phyloP scores from a whole-genome alignment of 2,797 vertebrate species.

The Hoplostethus mediterraneus region DNA sequence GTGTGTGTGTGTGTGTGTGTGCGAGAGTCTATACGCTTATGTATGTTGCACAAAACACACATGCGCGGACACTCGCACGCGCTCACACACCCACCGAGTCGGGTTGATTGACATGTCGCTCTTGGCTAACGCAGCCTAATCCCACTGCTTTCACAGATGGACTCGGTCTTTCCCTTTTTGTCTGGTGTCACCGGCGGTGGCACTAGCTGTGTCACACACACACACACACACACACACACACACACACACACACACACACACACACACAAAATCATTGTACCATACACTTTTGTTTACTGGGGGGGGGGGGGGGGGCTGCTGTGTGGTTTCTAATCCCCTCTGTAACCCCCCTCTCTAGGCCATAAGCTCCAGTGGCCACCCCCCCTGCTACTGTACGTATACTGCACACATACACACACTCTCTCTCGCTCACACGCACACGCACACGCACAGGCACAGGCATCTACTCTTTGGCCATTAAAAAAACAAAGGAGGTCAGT shows the following conservation, averaged over 20 bases:
- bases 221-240: conserved; percentile 47
- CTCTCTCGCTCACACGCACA: neutral
- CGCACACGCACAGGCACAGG: conserved; percentile 20
- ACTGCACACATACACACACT: conserved; percentile 4
- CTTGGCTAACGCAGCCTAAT: conserved; percentile 78
- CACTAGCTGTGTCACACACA: conserved; percentile 51
- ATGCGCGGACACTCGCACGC: conserved; percentile 40
- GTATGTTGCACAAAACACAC: conserved; percentile 16
- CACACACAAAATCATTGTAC: conserved; percentile 32
- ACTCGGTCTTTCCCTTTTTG: conserved; percentile 80
- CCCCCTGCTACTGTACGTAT: conserved; percentile 36
- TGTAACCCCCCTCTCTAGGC: conserved; percentile 41
- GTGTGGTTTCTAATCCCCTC: conserved; percentile 70
- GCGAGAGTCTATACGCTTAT: conserved; percentile 13
- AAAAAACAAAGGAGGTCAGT: conserved; percentile 84
- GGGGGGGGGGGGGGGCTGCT: conserved; percentile 56
- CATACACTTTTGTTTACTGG: conserved; percentile 71
- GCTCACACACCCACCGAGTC: conserved; percentile 48
- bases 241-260: conserved; percentile 40
- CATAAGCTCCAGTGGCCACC: conserved; percentile 44
- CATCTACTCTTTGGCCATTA: conserved; percentile 74
- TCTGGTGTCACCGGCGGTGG: conserved; percentile 73
- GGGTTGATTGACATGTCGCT: conserved; percentile 77
- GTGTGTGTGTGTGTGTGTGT: conserved; percentile 22
- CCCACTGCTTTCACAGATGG: conserved; percentile 80